These are phyloP conservation scores for Sinopyrophorus schimmeli DNA, from an alignment of 2,888 invertebrate species.

Conservation along the genomic window DNA sequence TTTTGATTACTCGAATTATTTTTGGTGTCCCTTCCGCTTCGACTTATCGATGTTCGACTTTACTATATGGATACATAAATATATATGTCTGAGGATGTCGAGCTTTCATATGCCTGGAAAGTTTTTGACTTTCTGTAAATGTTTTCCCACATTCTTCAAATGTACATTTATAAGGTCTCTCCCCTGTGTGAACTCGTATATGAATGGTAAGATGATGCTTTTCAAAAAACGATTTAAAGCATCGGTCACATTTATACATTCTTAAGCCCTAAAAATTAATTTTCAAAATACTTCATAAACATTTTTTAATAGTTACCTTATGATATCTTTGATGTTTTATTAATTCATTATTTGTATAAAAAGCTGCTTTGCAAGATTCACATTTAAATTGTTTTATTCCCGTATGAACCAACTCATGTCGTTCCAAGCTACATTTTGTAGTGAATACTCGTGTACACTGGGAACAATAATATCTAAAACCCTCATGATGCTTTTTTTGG, in stretches of 20 bases:
- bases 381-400: slow-evolving; percentile 46
- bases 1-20: too few relatives aligned
- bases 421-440: slow-evolving; percentile 43
- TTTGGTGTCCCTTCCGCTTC: too few relatives aligned
- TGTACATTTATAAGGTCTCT: slow-evolving; percentile 44
- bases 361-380: slow-evolving; percentile 41
- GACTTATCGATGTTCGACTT: too few relatives aligned
- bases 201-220: slow-evolving; percentile 47
- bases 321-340: slow-evolving; percentile 46
- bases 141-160: slow-evolving; percentile 44
- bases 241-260: slow-evolving; percentile 43
- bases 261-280: slow-evolving; percentile 42
- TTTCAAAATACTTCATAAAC: neutral
- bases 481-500: slow-evolving; percentile 45
- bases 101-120: slow-evolving; percentile 43
- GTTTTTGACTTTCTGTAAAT: slow-evolving; percentile 46
- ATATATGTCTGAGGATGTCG: slow-evolving; percentile 39
- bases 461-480: slow-evolving; percentile 44
- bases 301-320: slow-evolving; percentile 38
- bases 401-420: slow-evolving; percentile 45
- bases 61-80: too few relatives aligned
- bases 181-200: slow-evolving; percentile 44
- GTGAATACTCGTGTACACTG: slow-evolving; percentile 43
- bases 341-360: slow-evolving; percentile 46
- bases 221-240: slow-evolving; percentile 47